A percentile compares a stretch with the other conserved stretches of the same genome.
These are phyloP conservation scores for Molossus molossus DNA, from an alignment of 2,797 vertebrate species.

Conservation along the genomic window DNA sequence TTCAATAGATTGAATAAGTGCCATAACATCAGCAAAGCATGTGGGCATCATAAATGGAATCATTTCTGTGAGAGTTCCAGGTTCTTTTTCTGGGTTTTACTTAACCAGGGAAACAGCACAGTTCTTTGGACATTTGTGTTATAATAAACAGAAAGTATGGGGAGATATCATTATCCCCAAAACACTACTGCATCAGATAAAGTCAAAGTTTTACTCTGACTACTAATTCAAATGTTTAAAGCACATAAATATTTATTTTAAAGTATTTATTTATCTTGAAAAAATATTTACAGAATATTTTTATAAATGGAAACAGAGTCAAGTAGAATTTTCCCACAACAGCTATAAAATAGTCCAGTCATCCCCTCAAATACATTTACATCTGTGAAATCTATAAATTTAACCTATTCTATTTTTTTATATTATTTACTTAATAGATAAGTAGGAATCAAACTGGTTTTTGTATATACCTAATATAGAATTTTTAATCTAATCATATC, in stretches of 20 bases:
- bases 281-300: neutral
- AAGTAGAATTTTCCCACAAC: neutral
- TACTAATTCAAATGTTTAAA: neutral
- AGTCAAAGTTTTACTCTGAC: neutral
- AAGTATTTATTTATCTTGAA: constrained; percentile 3
- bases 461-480: neutral
- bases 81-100: neutral
- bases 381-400: neutral
- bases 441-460: neutral
- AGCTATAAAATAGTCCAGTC: neutral
- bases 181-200: neutral
- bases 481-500: neutral
- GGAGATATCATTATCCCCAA: neutral
- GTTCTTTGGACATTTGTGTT: neutral
- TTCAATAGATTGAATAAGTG: neutral
- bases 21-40: neutral
- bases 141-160: neutral
- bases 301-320: constrained; percentile 16
- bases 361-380: neutral
- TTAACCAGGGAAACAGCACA: neutral
- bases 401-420: neutral
- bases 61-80: neutral
- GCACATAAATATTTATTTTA: neutral
- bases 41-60: neutral
- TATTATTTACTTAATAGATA: neutral